Conservation (phyloP, 1,140 invertebrate species). For the Eumaeus atala region DNA sequence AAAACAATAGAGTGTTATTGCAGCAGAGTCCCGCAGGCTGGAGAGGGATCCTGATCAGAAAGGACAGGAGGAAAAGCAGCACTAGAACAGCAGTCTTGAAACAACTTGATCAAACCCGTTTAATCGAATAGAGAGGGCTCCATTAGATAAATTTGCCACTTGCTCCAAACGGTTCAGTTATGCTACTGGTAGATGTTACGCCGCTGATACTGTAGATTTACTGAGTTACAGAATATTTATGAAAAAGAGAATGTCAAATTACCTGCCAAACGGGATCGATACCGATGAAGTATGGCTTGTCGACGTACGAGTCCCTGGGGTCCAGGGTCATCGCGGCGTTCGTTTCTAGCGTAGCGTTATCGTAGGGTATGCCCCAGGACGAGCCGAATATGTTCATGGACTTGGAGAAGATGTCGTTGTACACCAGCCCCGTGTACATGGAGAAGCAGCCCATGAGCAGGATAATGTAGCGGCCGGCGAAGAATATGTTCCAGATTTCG, state of each 20-base stretch:
- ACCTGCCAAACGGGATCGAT: slow-evolving; percentile 93
- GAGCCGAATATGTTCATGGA: slow-evolving; percentile 96
- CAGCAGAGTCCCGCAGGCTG: no score
- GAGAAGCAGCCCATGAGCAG: slow-evolving; percentile 98
- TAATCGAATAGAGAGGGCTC: no score
- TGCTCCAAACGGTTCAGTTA: no score
- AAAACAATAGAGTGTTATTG: no score
- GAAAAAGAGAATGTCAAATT: slow-evolving; percentile 28
- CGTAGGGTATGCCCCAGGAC: slow-evolving; percentile 81
- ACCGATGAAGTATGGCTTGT: slow-evolving; percentile 85
- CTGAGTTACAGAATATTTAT: no score
- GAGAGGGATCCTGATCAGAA: no score
- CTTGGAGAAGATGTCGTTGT: slow-evolving; percentile 98
- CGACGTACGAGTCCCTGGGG: slow-evolving; percentile 76
- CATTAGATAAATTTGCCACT: no score
- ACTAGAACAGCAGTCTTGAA: no score
- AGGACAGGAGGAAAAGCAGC: no score
- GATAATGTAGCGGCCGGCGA: slow-evolving; percentile 97
- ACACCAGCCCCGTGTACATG: slow-evolving; percentile 97
- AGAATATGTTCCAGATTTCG: slow-evolving; percentile 98
- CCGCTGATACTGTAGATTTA: no score
- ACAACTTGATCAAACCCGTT: no score
- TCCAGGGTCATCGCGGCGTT: slow-evolving; percentile 78
- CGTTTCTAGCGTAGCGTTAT: slow-evolving; percentile 63
- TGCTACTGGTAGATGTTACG: no score